A percentile compares a stretch with the other conserved stretches of the same genome.
Conservation (phyloP, 2,797 vertebrate species). For the Liparis tanakae region DNA sequence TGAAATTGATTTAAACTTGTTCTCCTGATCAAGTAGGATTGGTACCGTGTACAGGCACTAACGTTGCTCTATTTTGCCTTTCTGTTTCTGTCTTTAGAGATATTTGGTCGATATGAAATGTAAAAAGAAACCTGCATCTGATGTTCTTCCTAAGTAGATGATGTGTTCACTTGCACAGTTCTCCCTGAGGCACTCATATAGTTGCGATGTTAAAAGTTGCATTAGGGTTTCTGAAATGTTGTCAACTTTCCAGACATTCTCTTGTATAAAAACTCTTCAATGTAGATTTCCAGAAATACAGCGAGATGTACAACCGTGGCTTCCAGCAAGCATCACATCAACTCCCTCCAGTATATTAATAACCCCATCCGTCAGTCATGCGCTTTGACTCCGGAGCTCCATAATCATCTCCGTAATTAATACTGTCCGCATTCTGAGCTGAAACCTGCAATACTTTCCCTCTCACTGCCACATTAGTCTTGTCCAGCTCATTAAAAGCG, state of each 20-base stretch:
- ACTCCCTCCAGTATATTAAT: slow-evolving; percentile 28
- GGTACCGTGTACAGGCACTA: neutral
- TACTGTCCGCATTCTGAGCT: slow-evolving; percentile 47
- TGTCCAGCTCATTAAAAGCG: slow-evolving; percentile 66
- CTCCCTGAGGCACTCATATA: neutral
- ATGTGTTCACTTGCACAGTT: neutral
- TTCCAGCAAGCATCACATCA: slow-evolving; percentile 7
- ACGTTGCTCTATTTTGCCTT: neutral
- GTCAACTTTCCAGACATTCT: neutral
- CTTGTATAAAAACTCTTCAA: neutral
- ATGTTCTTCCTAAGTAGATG: neutral
- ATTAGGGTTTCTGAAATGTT: neutral
- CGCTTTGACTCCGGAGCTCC: slow-evolving; percentile 28
- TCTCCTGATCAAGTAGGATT: neutral
- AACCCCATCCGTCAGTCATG: slow-evolving; percentile 34
- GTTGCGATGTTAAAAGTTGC: neutral
- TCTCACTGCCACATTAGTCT: slow-evolving; percentile 56
- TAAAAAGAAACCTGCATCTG: neutral
- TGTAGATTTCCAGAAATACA: neutral
- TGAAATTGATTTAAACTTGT: neutral
- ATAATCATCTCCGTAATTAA: slow-evolving; percentile 59
- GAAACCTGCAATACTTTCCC: slow-evolving; percentile 52
- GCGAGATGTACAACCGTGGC: neutral
- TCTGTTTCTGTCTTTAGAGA: too few relatives aligned
- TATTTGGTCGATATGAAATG: too few relatives aligned